Percentiles rank a stretch among this genome's conserved stretches.
These are phyloP conservation scores for Mamestra brassicae DNA, from an alignment of 2,888 invertebrate species.

Conservation along the genomic window DNA sequence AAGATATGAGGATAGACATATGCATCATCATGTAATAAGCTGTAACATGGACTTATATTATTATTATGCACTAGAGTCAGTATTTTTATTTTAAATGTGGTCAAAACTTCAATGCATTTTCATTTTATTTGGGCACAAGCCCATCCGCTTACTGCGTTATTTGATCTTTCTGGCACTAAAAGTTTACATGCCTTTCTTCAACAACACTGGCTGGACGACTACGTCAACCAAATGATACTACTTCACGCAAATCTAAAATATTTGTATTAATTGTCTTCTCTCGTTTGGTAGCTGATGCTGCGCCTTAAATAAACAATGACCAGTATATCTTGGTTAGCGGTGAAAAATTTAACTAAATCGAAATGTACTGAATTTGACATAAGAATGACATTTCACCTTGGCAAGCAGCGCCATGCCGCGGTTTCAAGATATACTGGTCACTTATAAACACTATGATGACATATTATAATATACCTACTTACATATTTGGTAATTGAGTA, in stretches of 20 bases:
- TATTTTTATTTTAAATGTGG: no score
- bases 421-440: slow-evolving; percentile 14
- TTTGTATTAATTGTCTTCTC: slow-evolving; percentile 18
- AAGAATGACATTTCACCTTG: background rate
- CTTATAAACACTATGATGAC: slow-evolving; percentile 10
- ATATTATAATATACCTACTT: slow-evolving; percentile 36
- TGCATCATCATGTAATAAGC: slow-evolving; percentile 1
- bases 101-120: background rate
- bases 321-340: background rate
- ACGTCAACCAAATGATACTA: background rate
- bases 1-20: background rate
- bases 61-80: background rate
- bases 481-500: slow-evolving; percentile 65
- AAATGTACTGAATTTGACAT: slow-evolving; percentile 3
- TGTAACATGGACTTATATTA: background rate
- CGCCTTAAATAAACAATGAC: slow-evolving; percentile 1
- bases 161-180: background rate
- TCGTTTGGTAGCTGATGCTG: slow-evolving; percentile 4
- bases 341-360: background rate
- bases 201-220: background rate
- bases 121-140: background rate
- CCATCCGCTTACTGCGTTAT: background rate
- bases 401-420: background rate
- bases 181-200: background rate
- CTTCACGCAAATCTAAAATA: background rate